These are phyloP conservation scores for Bombus fervidus DNA, from an alignment of 1,140 invertebrate genomes.

Conservation along the genomic window DNA sequence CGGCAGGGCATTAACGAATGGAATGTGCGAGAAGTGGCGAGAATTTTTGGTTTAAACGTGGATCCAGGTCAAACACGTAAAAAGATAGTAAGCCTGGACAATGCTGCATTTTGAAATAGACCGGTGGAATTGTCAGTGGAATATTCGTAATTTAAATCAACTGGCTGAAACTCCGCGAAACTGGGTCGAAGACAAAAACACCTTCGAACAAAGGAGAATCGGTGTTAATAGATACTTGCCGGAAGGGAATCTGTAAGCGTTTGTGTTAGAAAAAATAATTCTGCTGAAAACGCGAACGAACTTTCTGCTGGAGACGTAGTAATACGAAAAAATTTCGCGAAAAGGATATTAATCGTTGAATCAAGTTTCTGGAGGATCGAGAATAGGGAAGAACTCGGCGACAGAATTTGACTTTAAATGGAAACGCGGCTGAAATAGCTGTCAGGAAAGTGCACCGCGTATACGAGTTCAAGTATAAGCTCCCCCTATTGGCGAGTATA, in stretches of 20 bases:
- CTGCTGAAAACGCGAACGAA: not conserved
- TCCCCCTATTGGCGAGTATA: not conserved
- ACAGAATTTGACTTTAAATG: not conserved
- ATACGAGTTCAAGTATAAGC: not conserved
- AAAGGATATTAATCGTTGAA: not conserved
- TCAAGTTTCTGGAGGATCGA: not conserved
- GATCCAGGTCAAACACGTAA: conserved; percentile 39
- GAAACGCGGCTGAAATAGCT: conserved; percentile 2
- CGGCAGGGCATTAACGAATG: conserved; percentile 4
- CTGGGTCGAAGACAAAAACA: conserved; percentile 21
- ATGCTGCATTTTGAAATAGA: conserved; percentile 35
- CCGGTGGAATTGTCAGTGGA: conserved; percentile 28
- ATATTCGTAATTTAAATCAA: conserved; percentile 45
- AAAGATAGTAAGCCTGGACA: conserved; percentile 29
- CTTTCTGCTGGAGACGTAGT: not conserved
- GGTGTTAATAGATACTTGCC: conserved; percentile 21
- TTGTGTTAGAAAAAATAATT: not conserved
- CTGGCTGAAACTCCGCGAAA: conserved; percentile 5
- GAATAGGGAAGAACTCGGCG: not conserved
- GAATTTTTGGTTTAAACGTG: conserved; percentile 35
- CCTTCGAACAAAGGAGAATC: not conserved
- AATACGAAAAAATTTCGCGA: not conserved
- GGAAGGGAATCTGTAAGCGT: not conserved
- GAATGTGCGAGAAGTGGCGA: not conserved
- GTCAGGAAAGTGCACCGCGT: not conserved